Evolutionary conservation across 1,140 invertebrate genomes (phyloP), one percentile per base, ranked within the genome.

Genomic region (Polypedilum pembai): DNA sequence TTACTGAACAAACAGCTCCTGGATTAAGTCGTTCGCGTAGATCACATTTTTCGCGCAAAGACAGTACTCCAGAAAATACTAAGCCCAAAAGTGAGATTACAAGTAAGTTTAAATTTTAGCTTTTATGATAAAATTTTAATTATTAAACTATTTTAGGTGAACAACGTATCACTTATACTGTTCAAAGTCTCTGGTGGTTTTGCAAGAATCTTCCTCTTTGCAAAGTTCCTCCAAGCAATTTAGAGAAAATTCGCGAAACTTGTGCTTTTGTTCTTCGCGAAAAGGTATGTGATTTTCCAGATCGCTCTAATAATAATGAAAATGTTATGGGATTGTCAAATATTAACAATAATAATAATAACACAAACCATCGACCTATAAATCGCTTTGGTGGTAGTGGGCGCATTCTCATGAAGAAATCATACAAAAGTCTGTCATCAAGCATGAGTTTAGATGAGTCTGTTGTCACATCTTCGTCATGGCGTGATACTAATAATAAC

Each of bases 21-120:
- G 81, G 81, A 0, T 74, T 82, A 63, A 78, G 80, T 18, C 77
- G 81, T 45, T 82, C 81, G 0, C 78, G 81, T n/a, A 79, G 81
- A 74, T 82, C 81, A 76, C 81, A 82, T 75, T 82, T 82, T 73
- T 82, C 81, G 5, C 80, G 80, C 41, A 82, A 82, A 74, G 81
- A 82, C 74, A 81, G 80, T 4, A 81, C 80, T 10, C 79, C 81
- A 2, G 81, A 82, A 76, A 74, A 12, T 0, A 20, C 18, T 17
- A 21, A 56, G 33, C 17, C 33, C 0, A 40, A 73, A 40, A 33
- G 72, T 15, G 40, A 73, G 7, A 24, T 24, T 1, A 12, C 10
- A 33, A n/a, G 7, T 40, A 4, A 66, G 20, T 66, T n/a, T n/a
- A 66, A 18, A 18, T 66, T 66, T 66, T 15, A n/a, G 15, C 12